Conservation (phyloP, 2,888 invertebrate genomes). For the Ellobium chinense region DNA sequence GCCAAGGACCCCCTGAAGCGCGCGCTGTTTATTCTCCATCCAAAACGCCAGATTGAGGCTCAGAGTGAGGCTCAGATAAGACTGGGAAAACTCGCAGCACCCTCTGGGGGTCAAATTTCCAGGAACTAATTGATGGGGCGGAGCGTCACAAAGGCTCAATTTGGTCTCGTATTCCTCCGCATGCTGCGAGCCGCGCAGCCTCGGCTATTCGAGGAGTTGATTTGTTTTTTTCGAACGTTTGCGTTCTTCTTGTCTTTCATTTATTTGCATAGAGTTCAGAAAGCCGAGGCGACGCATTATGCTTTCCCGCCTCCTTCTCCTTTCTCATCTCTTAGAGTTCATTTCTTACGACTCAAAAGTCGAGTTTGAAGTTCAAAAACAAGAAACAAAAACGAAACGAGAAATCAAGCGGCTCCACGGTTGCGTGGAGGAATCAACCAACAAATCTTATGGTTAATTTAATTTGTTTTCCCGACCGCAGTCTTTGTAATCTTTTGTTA, state of each 20-base stretch:
- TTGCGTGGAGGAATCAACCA: not conserved
- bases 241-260: not conserved
- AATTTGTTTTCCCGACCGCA: not conserved
- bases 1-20: not conserved
- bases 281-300: not conserved
- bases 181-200: not conserved
- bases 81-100: not conserved
- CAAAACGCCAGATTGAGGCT: constrained; percentile 21
- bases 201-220: not conserved
- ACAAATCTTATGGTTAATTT: not conserved
- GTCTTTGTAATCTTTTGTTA: not conserved
- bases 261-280: too few species aligned
- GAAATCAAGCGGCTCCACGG: not conserved
- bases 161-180: constrained; percentile 7
- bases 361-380: not conserved
- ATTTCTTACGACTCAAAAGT: not conserved
- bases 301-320: not conserved
- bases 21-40: constrained; percentile 17
- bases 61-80: constrained; percentile 28
- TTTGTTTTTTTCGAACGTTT: not conserved
- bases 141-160: constrained; percentile 31
- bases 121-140: constrained; percentile 40
- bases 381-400: not conserved
- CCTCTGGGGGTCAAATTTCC: constrained; percentile 29
- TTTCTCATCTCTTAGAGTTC: not conserved